Evolutionary conservation across 2,113 vertebrate genomes (phyloP).

Genomic region (Opisthocomus hoazin): DNA sequence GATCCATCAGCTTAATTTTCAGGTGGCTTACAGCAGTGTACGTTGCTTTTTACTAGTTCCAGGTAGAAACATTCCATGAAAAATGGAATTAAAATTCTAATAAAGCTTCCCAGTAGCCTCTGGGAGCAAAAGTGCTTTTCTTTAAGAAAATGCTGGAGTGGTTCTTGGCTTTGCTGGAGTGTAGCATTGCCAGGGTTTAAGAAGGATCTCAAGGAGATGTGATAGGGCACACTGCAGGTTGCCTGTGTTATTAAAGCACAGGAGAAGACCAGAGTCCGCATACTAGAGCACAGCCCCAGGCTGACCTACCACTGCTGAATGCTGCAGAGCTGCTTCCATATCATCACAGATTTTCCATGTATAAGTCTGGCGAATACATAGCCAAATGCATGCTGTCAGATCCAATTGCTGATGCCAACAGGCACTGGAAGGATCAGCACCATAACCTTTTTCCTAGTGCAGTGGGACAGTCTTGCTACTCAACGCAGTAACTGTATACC

Average conservation of each 20-base stretch:
- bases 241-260: not conserved
- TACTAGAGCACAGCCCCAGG: not conserved
- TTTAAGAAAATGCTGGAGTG: accelerated
- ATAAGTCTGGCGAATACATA: not conserved
- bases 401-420: not conserved
- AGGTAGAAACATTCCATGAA: not conserved
- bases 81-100: too few relatives aligned
- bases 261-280: not conserved
- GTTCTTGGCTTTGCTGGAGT: not conserved
- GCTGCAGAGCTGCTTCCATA: not conserved
- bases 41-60: not conserved
- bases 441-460: not conserved
- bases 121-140: accelerated
- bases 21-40: not conserved
- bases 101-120: not conserved
- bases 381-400: slow-evolving; percentile 13
- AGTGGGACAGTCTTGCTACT: not conserved
- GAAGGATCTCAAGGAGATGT: not conserved
- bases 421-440: not conserved
- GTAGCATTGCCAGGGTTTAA: not conserved
- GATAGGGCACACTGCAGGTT: not conserved
- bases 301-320: not conserved
- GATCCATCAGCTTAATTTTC: not conserved
- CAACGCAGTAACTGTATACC: not conserved
- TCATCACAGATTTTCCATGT: not conserved